Evolutionary conservation across 1,140 invertebrate species (phyloP).

Genomic region (Lucilia sericata): DNA sequence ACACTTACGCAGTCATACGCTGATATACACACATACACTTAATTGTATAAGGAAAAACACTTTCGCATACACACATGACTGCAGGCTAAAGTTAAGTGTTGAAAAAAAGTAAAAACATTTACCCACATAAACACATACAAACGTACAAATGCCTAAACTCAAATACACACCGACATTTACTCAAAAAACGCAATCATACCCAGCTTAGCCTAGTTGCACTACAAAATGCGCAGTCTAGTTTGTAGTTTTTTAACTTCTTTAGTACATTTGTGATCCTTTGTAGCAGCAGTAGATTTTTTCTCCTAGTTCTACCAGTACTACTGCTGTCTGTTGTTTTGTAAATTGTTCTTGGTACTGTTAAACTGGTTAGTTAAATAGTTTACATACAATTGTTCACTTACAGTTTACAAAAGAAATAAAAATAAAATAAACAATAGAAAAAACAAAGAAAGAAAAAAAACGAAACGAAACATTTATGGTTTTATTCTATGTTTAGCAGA

Average conservation of each 20-base stretch:
- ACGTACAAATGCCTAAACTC: background rate
- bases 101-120: background rate
- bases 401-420: constrained; percentile 34
- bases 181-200: background rate
- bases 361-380: constrained; percentile 38
- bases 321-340: background rate
- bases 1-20: background rate
- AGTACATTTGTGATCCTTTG: constrained; percentile 14
- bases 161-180: background rate
- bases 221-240: background rate
- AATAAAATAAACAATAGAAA: background rate
- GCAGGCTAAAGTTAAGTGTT: constrained; percentile 5
- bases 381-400: constrained; percentile 36
- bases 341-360: constrained; percentile 14
- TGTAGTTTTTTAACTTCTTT: background rate
- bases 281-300: background rate
- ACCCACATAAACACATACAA: background rate
- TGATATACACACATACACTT: no score
- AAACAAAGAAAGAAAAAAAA: background rate
- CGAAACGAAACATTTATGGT: constrained; percentile 9
- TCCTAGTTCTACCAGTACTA: background rate
- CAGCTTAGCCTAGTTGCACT: background rate
- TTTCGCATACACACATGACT: background rate
- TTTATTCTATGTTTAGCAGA: constrained; percentile 26
- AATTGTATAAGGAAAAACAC: no score